Conservation (phyloP, 2,888 invertebrate genomes). For the Parnassius orleans region DNA sequence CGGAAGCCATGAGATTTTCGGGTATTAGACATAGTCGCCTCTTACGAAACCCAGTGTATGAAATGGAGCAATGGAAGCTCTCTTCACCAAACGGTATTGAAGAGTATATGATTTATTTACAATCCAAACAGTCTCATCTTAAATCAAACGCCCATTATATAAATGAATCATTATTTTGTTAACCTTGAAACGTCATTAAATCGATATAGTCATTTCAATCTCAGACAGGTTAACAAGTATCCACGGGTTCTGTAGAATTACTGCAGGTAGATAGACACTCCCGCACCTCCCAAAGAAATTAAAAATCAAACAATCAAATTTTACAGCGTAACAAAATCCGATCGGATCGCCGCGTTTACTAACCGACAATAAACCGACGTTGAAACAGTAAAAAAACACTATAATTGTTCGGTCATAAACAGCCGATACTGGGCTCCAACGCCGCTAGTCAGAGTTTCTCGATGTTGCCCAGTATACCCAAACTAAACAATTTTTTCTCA, state of each 20-base stretch:
- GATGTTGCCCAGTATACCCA: neutral
- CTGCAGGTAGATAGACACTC: conserved; percentile 25
- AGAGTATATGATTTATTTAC: too few relatives aligned
- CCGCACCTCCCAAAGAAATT: conserved; percentile 39
- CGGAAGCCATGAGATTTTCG: too few relatives aligned
- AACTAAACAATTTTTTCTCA: neutral
- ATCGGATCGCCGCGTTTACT: conserved; percentile 47
- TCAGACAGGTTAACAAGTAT: conserved; percentile 9
- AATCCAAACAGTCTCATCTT: too few relatives aligned
- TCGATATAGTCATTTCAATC: conserved; percentile 10
- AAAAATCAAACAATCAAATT: conserved; percentile 65
- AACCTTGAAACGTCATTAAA: too few relatives aligned
- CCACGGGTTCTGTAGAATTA: conserved; percentile 9
- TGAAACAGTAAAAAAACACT: conserved; percentile 44
- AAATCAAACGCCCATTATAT: too few relatives aligned
- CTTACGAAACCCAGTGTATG: too few relatives aligned
- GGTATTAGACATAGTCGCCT: too few relatives aligned
- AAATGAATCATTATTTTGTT: too few relatives aligned
- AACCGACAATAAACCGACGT: conserved; percentile 50
- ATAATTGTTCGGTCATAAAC: conserved; percentile 55
- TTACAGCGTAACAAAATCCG: conserved; percentile 61
- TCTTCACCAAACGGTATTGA: too few relatives aligned
- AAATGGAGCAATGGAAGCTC: too few relatives aligned
- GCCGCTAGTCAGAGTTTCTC: conserved; percentile 12
- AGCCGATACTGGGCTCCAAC: conserved; percentile 38